Conservation (phyloP, 2,113 vertebrate genomes). For the Gorsachius goisagi region DNA sequence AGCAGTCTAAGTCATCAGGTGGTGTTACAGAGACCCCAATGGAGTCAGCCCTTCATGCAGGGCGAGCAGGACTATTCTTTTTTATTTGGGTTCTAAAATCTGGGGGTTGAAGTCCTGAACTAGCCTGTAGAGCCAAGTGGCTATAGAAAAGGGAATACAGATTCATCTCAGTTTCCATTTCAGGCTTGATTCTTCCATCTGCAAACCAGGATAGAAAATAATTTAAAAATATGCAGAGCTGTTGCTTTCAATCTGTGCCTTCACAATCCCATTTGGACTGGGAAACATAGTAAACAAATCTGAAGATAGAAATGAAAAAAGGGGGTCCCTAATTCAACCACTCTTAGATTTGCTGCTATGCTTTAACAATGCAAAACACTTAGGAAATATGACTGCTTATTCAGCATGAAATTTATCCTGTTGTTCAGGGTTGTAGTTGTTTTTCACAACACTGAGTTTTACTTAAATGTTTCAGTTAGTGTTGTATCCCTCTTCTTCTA, state of each 20-base stretch:
- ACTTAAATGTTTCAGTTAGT: neutral
- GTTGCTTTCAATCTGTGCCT: neutral
- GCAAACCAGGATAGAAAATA: neutral
- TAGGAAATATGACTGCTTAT: neutral
- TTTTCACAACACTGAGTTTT: neutral
- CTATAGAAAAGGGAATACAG: neutral
- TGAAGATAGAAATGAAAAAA: neutral
- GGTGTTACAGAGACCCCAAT: neutral
- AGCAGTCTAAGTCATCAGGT: neutral
- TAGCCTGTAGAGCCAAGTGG: neutral
- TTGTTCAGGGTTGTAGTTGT: rapidly evolving
- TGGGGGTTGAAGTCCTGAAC: neutral
- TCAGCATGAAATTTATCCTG: neutral
- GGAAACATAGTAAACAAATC: neutral
- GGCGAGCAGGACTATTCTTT: rapidly evolving
- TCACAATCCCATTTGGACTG: neutral
- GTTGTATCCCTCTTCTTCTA: neutral
- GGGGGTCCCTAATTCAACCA: neutral
- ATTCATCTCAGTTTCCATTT: neutral
- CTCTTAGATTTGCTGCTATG: neutral
- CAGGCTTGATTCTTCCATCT: neutral
- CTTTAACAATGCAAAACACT: neutral
- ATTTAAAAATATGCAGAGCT: neutral
- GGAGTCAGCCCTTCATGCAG: neutral
- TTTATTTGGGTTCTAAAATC: neutral